phyloP scores from a whole-genome alignment of 2,888 invertebrate genomes.

The Agriopis marginaria region DNA sequence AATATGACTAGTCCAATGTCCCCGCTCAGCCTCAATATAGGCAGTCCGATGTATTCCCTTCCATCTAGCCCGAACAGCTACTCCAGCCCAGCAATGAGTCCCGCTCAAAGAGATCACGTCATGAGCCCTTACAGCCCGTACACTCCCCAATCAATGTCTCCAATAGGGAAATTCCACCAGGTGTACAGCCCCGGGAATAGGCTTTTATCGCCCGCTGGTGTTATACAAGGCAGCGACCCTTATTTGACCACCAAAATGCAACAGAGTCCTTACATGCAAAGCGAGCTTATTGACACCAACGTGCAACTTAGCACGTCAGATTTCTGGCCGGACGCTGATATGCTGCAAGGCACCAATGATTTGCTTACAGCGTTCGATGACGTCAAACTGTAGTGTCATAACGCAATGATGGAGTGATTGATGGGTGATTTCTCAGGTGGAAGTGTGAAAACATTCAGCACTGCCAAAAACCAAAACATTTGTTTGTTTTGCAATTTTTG shows the following conservation, averaged over 20 bases:
- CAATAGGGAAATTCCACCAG: slow-evolving; percentile 68
- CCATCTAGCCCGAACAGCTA: slow-evolving; percentile 70
- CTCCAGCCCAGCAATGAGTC: slow-evolving; percentile 76
- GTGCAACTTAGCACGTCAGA: slow-evolving; percentile 64
- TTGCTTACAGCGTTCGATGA: slow-evolving; percentile 77
- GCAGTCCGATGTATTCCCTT: slow-evolving; percentile 73
- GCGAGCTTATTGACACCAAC: slow-evolving; percentile 67
- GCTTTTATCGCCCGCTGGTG: slow-evolving; percentile 64
- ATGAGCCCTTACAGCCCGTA: slow-evolving; percentile 78
- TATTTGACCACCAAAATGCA: slow-evolving; percentile 78
- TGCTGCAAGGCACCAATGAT: slow-evolving; percentile 72
- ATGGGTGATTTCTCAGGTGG: slow-evolving; percentile 63
- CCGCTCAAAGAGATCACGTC: slow-evolving; percentile 67
- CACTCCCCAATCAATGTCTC: slow-evolving; percentile 75
- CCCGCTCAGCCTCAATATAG: slow-evolving; percentile 71
- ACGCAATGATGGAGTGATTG: slow-evolving; percentile 45
- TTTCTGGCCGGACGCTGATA: slow-evolving; percentile 75
- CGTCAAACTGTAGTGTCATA: slow-evolving; percentile 67
- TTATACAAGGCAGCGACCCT: slow-evolving; percentile 73
- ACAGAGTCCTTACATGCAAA: slow-evolving; percentile 70
- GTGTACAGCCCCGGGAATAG: slow-evolving; percentile 68
- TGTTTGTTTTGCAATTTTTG: slow-evolving; percentile 34
- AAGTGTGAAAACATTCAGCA: slow-evolving; percentile 41
- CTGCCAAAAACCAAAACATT: slow-evolving; percentile 47
- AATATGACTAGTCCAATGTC: slow-evolving; percentile 67